A percentile compares a stretch with the other conserved stretches of the same genome.
phyloP scores from a whole-genome alignment of 2,888 invertebrate genomes.

The Tipula lateralis region DNA sequence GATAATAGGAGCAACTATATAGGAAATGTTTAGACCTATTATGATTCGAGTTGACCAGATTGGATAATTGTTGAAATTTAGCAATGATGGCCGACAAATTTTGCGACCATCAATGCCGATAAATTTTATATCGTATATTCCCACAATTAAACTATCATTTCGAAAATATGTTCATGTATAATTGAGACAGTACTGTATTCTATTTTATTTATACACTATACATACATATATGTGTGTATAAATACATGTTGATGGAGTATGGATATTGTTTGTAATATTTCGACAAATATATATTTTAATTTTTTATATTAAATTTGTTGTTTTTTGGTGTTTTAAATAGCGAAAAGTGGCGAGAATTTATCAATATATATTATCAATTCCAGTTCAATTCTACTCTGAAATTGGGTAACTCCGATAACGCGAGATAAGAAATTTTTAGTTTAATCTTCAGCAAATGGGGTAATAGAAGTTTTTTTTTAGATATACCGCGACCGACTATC shows the following conservation, averaged over 20 bases:
- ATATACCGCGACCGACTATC: background rate
- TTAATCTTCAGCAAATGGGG: background rate
- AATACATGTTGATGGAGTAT: background rate
- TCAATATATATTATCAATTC: background rate
- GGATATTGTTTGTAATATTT: background rate
- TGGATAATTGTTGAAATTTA: no score
- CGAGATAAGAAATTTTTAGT: background rate
- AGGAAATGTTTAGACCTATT: no score
- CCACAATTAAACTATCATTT: background rate
- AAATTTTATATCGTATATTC: no score
- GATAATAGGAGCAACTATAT: no score
- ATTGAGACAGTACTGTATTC: background rate
- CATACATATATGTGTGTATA: background rate
- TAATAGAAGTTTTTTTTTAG: background rate
- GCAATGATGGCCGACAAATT: no score
- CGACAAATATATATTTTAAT: background rate
- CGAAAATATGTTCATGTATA: background rate
- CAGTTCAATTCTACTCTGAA: background rate
- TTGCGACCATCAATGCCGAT: no score
- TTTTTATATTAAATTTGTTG: no score
- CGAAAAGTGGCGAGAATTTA: background rate
- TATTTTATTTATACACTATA: background rate
- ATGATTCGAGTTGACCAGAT: no score
- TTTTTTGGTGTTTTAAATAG: background rate
- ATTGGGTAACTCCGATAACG: background rate